These are phyloP conservation scores for Enteromius thamalakanensis DNA, from an alignment of 2,797 vertebrate species.

Conservation along the genomic window DNA sequence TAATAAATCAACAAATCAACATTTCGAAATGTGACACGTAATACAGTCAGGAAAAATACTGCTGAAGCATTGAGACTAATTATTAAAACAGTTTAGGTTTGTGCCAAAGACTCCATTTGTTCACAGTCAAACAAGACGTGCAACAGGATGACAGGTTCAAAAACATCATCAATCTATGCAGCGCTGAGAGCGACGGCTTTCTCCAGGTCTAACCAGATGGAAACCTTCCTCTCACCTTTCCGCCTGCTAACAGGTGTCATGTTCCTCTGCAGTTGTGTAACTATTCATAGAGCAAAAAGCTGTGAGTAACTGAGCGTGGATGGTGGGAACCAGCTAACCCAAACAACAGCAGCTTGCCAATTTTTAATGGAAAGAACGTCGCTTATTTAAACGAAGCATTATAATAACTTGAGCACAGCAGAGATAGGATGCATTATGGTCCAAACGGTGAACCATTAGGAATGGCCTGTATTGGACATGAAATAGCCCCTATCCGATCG, in stretches of 20 bases:
- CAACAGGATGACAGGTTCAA: slow-evolving; percentile 59
- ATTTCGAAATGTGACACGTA: background rate
- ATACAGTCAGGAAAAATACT: background rate
- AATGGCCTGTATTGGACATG: background rate
- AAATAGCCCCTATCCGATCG: slow-evolving; percentile 38
- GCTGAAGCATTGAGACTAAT: background rate
- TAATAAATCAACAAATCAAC: slow-evolving; percentile 12
- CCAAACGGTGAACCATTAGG: slow-evolving; percentile 11
- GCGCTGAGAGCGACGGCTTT: slow-evolving; percentile 12
- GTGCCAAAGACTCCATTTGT: background rate
- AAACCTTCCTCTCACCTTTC: slow-evolving; percentile 36
- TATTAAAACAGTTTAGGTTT: background rate
- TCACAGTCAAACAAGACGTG: background rate
- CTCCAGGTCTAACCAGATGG: slow-evolving; percentile 42
- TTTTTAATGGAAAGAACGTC: background rate
- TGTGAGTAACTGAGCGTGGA: background rate
- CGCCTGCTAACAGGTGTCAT: slow-evolving; percentile 17
- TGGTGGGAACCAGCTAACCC: slow-evolving; percentile 2
- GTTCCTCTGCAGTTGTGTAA: slow-evolving; percentile 29
- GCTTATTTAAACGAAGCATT: slow-evolving; percentile 18
- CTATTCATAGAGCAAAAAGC: slow-evolving; percentile 45
- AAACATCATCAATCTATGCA: slow-evolving; percentile 61
- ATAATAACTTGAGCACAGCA: background rate
- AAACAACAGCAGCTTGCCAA: slow-evolving; percentile 2
- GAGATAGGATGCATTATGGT: slow-evolving; percentile 20